Evolutionary conservation across 2,797 vertebrate genomes (phyloP), one percentile per base, ranked within the genome.

Genomic region (Aphelocoma californica): DNA sequence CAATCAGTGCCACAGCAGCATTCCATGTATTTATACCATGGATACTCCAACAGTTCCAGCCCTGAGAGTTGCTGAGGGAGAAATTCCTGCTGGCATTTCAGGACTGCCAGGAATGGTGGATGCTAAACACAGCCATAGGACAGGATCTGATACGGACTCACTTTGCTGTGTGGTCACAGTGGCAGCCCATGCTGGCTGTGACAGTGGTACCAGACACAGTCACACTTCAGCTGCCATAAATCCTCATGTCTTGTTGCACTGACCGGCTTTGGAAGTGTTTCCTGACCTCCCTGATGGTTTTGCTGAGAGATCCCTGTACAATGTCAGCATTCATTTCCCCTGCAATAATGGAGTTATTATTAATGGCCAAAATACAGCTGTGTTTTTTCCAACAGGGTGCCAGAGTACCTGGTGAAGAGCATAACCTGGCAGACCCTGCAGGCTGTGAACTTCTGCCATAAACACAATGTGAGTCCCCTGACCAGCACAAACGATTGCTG

Each of bases 401-500:
- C 99, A 1, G 99, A 99, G 94, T 98, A 98, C 66, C 98, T 99
- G 3, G 98, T 98, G 58, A 99, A 97, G 95, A 99, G 98, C 86
- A 99, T 99, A 65, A 99, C 97, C 64, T 99, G 99, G 99, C 99
- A 99, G 97, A 99, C 98, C 4, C 98, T 99, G 28, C 99, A 99
- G 79, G 99, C 99, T 16, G 98, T 99, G 65, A 99, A 99, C 97
- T 99, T 99, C 97, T 99, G 99, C 92, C 99, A 99, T 93, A 99
- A 99, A 95, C 99, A 99, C 87, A 99, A 98, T 3, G 98, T 98
- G 97, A 98, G 98, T 96, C 19, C 29, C 54, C 60, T 36, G 2
- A 57, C 47, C 54, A 44, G 36, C 86, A 18, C 56, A 32, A 29
- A 10, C 0, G 1, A 58, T 40, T 34, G 25, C 58, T 61, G 64